Percentiles rank a stretch among this genome's conserved stretches.
These are phyloP conservation scores for Pelochelys cantorii DNA, from an alignment of 2,797 vertebrate genomes.

Conservation along the genomic window DNA sequence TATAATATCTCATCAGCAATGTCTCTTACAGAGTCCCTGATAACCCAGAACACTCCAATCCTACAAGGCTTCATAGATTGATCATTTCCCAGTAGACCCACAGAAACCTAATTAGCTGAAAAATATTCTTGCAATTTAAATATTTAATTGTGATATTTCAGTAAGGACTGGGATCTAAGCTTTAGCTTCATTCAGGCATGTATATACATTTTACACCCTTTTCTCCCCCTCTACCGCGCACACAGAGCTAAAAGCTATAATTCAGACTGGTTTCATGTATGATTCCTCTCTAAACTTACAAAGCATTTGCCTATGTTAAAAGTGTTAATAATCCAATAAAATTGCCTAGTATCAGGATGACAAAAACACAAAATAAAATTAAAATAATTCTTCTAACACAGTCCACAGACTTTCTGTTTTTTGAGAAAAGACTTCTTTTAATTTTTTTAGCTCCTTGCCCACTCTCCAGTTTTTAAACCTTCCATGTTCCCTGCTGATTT, in stretches of 20 bases:
- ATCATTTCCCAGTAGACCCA: background rate
- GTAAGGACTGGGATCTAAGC: background rate
- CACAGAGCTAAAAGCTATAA: background rate
- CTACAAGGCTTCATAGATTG: background rate
- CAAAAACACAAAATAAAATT: background rate
- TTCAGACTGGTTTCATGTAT: accelerated
- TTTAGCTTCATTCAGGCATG: background rate
- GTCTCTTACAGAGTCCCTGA: background rate
- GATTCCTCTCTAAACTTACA: background rate
- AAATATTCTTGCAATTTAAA: background rate
- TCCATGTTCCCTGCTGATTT: conserved; percentile 45
- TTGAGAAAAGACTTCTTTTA: background rate
- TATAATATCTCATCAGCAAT: accelerated
- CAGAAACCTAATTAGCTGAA: accelerated
- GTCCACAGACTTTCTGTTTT: accelerated
- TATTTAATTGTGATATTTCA: background rate
- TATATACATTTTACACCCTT: accelerated
- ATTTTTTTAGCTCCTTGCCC: background rate
- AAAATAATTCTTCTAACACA: accelerated
- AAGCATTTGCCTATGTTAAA: background rate
- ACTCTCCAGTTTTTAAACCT: conserved; percentile 35
- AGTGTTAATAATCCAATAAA: background rate
- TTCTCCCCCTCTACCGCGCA: accelerated
- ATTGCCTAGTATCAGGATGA: accelerated
- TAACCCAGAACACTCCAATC: accelerated